Evolutionary conservation across 2,113 vertebrate genomes (phyloP).

Genomic region (Pteropus alecto): DNA sequence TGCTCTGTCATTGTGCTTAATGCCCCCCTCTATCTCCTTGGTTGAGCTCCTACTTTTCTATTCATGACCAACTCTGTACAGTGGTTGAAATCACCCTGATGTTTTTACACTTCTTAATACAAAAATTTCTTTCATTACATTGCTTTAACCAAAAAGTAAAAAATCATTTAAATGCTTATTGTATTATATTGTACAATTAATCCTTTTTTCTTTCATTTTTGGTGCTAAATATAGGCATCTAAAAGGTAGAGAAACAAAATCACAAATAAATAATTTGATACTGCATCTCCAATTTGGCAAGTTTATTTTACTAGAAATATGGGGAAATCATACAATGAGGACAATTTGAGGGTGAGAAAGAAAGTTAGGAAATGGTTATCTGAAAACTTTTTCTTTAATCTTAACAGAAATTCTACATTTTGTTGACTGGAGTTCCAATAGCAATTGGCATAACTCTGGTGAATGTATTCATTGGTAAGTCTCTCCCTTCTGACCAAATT

Average conservation of each 20-base stretch:
- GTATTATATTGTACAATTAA: neutral
- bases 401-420: conserved; percentile 87
- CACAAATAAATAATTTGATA: neutral
- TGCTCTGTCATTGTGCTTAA: neutral
- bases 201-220: conserved; percentile 24
- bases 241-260: conserved; percentile 4
- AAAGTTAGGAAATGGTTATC: neutral
- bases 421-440: conserved; percentile 91
- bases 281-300: neutral
- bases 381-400: conserved; percentile 48
- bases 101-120: conserved; percentile 3
- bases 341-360: neutral
- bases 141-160: neutral
- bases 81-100: neutral
- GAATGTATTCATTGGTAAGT: conserved; percentile 95
- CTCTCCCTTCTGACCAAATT: neutral
- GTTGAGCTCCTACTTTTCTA: neutral
- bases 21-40: neutral
- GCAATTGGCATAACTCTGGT: conserved; percentile 83
- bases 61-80: neutral
- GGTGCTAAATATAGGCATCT: neutral
- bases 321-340: neutral
- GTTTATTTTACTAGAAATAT: neutral
- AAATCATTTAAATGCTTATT: neutral
- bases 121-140: neutral